Evolutionary conservation across 2,888 invertebrate species (phyloP).

Genomic region (Cephus runcator): DNA sequence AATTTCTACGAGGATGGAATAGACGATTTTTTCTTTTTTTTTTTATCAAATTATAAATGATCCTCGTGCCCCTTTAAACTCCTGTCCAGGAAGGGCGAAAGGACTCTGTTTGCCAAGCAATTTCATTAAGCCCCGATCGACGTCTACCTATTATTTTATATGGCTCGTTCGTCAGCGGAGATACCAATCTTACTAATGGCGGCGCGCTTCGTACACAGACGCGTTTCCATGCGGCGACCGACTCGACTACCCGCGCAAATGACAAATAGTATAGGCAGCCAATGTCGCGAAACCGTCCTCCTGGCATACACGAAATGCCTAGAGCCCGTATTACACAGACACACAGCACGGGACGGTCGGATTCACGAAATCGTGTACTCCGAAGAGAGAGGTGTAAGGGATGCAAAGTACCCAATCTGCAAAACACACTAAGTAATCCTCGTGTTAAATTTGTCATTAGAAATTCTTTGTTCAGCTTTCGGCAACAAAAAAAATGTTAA

Average conservation of each 20-base stretch:
- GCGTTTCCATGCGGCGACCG: not conserved
- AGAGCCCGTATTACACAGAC: not conserved
- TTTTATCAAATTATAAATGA: not conserved
- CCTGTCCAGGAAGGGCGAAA: not conserved
- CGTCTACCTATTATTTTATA: slow-evolving; percentile 47
- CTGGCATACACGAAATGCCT: not conserved
- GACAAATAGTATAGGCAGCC: not conserved
- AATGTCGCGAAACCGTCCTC: not conserved
- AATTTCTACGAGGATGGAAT: not conserved
- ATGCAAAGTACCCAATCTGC: not conserved
- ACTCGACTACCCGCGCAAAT: not conserved
- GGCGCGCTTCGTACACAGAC: slow-evolving; percentile 14
- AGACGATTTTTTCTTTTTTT: not conserved
- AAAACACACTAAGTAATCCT: not conserved
- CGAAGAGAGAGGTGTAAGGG: no score
- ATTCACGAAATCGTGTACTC: not conserved
- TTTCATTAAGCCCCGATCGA: slow-evolving; percentile 54
- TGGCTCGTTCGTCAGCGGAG: slow-evolving; percentile 42
- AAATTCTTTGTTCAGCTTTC: not conserved
- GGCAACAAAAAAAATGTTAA: not conserved
- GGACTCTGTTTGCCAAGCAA: slow-evolving; percentile 48
- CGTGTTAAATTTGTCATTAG: not conserved
- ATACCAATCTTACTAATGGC: slow-evolving; percentile 57
- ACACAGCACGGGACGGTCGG: not conserved
- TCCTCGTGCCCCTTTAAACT: not conserved